phyloP scores from a whole-genome alignment of 2,113 vertebrate species.

The Caretta caretta region DNA sequence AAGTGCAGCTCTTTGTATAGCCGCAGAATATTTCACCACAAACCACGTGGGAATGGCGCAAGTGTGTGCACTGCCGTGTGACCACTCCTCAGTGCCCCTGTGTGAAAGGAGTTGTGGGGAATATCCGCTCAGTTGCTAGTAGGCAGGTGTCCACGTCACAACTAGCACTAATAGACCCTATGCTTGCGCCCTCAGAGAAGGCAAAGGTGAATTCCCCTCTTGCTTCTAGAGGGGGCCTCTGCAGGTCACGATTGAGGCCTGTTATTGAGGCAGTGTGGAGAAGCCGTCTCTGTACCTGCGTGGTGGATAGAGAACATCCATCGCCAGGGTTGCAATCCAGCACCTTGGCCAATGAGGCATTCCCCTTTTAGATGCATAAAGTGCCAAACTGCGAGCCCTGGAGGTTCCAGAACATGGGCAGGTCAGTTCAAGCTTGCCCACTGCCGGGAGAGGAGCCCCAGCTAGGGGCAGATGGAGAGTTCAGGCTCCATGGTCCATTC shows the following conservation, averaged over 20 bases:
- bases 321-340: background rate
- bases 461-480: background rate
- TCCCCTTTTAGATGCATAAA: background rate
- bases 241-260: background rate
- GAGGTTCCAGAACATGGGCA: background rate
- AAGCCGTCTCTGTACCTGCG: background rate
- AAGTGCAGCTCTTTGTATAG: background rate
- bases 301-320: background rate
- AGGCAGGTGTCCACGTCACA: background rate
- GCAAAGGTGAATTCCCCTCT: background rate
- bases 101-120: background rate
- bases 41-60: background rate
- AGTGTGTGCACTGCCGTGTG: constrained; percentile 30
- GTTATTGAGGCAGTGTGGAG: background rate
- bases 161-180: background rate
- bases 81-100: background rate
- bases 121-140: background rate
- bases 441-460: background rate
- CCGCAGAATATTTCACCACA: background rate
- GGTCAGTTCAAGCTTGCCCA: background rate
- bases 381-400: background rate
- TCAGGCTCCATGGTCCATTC: rapidly evolving
- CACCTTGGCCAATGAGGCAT: background rate
- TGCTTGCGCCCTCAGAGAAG: background rate
- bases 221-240: background rate